A percentile compares a stretch with the other conserved stretches of the same genome.
Conservation (phyloP, 2,888 invertebrate species). For the Anagyrus pseudococci region DNA sequence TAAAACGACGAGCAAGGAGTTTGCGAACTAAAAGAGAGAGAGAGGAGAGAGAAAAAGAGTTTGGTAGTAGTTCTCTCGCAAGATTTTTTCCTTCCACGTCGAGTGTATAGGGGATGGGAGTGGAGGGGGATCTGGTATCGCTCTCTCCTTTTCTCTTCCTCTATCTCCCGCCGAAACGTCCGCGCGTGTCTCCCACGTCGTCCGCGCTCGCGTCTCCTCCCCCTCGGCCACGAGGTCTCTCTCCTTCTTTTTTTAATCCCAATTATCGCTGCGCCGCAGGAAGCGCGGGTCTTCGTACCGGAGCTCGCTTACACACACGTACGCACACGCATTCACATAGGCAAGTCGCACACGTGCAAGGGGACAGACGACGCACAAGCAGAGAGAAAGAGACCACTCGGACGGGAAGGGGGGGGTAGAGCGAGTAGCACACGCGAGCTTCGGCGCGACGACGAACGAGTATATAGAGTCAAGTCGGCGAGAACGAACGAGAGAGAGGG, state of each 20-base stretch:
- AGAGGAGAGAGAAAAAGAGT: slow-evolving; percentile 8
- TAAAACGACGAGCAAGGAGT: too few relatives aligned
- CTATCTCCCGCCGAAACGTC: not conserved
- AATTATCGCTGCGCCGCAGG: slow-evolving; percentile 44
- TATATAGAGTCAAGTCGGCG: not conserved
- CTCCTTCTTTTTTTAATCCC: slow-evolving; percentile 38
- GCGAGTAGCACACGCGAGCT: slow-evolving; percentile 33
- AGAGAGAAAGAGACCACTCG: not conserved
- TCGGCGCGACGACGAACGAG: slow-evolving; percentile 15
- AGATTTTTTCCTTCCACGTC: slow-evolving; percentile 16
- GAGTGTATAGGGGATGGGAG: not conserved
- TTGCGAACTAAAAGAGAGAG: not conserved
- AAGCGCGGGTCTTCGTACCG: slow-evolving; percentile 38
- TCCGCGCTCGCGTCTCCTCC: not conserved
- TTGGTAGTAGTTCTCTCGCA: not conserved
- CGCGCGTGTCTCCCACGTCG: not conserved
- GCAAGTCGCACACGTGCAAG: not conserved
- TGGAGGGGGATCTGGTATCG: not conserved
- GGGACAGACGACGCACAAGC: not conserved
- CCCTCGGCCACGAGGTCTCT: not conserved
- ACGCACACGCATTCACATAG: slow-evolving; percentile 34
- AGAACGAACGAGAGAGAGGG: slow-evolving; percentile 7
- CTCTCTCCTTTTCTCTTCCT: slow-evolving; percentile 3
- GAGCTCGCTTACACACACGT: slow-evolving; percentile 15
- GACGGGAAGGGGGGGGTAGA: not conserved